phyloP scores from a whole-genome alignment of 2,113 vertebrate species.

The Oxygymnocypris stewartii region DNA sequence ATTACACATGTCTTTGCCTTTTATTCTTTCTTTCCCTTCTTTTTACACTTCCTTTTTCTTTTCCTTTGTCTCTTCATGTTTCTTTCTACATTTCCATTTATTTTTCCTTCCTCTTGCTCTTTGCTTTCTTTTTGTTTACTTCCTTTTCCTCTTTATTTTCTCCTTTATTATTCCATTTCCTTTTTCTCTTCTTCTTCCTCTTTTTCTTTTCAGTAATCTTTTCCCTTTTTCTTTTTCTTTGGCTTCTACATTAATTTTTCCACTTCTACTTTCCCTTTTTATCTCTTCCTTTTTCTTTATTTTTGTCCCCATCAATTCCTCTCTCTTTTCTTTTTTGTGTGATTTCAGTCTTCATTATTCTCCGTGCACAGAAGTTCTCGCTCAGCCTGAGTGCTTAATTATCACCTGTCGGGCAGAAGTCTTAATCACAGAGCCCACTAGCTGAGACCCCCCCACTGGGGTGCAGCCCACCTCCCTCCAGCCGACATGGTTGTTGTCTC shows the following conservation, averaged over 20 bases:
- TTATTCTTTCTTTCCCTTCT: not conserved
- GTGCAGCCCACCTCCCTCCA: constrained; percentile 34
- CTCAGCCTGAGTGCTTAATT: constrained; percentile 65
- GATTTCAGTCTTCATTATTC: constrained; percentile 39
- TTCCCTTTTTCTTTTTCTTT: not conserved
- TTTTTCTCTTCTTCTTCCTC: not conserved
- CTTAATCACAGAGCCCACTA: constrained; percentile 67
- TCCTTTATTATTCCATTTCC: not conserved
- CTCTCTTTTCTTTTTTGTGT: not conserved
- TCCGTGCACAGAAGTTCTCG: not conserved
- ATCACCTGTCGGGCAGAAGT: constrained; percentile 65
- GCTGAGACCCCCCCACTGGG: constrained; percentile 52
- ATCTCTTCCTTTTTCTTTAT: not conserved
- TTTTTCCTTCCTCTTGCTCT: not conserved
- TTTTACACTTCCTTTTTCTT: not conserved
- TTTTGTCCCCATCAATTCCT: not conserved
- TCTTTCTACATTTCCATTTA: not conserved
- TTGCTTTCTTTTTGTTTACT: not conserved
- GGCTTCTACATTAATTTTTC: not conserved
- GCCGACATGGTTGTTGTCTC: not conserved
- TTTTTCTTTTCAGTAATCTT: not conserved
- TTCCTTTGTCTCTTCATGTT: not conserved
- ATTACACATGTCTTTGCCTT: not conserved
- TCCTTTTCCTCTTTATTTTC: not conserved
- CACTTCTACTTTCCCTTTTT: not conserved